phyloP scores from a whole-genome alignment of 2,888 invertebrate species.

The Parasteatoda lunata region DNA sequence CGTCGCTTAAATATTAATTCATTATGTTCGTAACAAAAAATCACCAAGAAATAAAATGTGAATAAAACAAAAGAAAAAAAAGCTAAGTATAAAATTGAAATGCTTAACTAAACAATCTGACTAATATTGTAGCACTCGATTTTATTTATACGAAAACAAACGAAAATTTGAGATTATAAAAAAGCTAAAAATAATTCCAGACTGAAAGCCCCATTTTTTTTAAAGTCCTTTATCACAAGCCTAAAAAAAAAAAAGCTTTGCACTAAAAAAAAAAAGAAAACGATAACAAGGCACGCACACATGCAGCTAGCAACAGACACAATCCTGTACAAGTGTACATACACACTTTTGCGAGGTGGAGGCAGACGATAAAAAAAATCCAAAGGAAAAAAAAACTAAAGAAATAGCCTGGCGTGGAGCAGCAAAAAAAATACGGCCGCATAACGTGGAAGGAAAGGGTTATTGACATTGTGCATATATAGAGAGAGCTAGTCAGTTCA shows the following conservation, averaged over 20 bases:
- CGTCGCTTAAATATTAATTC: too few species aligned
- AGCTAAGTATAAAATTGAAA: too few species aligned
- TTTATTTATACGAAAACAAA: too few species aligned
- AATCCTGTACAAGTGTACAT: slow-evolving; percentile 21
- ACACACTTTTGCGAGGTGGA: slow-evolving; percentile 10
- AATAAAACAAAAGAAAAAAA: too few species aligned
- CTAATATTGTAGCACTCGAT: too few species aligned
- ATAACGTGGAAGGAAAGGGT: slow-evolving; percentile 59
- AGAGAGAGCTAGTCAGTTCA: slow-evolving; percentile 52
- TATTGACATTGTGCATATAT: slow-evolving; percentile 57
- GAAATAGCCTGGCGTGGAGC: slow-evolving; percentile 12
- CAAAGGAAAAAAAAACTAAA: slow-evolving; percentile 7
- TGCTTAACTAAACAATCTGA: too few species aligned
- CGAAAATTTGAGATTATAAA: too few species aligned
- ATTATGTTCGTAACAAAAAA: too few species aligned
- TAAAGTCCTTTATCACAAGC: neutral
- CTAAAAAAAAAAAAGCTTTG: slow-evolving; percentile 1
- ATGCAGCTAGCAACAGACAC: slow-evolving; percentile 22
- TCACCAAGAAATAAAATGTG: too few species aligned
- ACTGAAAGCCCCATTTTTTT: too few species aligned
- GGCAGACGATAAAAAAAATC: slow-evolving; percentile 22
- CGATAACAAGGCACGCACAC: neutral
- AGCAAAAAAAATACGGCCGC: slow-evolving; percentile 47
- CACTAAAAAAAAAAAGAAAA: slow-evolving; percentile 7
- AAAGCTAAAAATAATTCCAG: too few species aligned